phyloP scores from a whole-genome alignment of 2,888 invertebrate species.

The Eristalis arbustorum region DNA sequence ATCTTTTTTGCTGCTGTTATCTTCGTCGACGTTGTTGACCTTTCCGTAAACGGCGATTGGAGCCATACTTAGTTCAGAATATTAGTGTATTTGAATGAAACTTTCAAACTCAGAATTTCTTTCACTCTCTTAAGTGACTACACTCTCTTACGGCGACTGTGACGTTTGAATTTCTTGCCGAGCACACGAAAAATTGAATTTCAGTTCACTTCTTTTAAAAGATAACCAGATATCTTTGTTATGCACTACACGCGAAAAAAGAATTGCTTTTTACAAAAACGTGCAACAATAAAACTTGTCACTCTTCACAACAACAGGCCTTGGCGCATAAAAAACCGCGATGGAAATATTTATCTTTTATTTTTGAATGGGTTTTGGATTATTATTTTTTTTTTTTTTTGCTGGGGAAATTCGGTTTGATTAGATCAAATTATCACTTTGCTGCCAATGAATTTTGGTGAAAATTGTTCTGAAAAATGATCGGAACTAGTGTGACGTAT shows the following conservation, averaged over 20 bases:
- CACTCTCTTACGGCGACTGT: neutral
- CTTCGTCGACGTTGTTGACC: slow-evolving; percentile 37
- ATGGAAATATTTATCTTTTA: neutral
- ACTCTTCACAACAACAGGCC: slow-evolving; percentile 8
- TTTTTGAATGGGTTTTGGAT: neutral
- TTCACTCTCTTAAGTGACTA: neutral
- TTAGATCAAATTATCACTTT: slow-evolving; percentile 64
- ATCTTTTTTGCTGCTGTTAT: slow-evolving; percentile 20
- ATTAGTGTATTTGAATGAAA: neutral
- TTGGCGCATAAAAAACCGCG: neutral
- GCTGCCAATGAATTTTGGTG: slow-evolving; percentile 55
- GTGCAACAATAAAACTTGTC: slow-evolving; percentile 28
- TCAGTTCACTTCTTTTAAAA: neutral
- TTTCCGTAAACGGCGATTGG: slow-evolving; percentile 61
- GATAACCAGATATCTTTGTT: slow-evolving; percentile 10
- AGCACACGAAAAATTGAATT: neutral
- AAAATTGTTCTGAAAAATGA: slow-evolving; percentile 66
- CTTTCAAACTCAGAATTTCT: neutral
- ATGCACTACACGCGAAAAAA: slow-evolving; percentile 8
- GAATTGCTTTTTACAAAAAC: neutral
- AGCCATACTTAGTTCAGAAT: slow-evolving; percentile 39
- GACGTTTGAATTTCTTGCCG: neutral
- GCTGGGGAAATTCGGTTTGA: neutral
- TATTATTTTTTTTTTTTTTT: too few species aligned
- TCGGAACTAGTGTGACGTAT: slow-evolving; percentile 67